These are phyloP conservation scores for Centroberyx gerrardi DNA, from an alignment of 2,797 vertebrate species.

Conservation along the genomic window DNA sequence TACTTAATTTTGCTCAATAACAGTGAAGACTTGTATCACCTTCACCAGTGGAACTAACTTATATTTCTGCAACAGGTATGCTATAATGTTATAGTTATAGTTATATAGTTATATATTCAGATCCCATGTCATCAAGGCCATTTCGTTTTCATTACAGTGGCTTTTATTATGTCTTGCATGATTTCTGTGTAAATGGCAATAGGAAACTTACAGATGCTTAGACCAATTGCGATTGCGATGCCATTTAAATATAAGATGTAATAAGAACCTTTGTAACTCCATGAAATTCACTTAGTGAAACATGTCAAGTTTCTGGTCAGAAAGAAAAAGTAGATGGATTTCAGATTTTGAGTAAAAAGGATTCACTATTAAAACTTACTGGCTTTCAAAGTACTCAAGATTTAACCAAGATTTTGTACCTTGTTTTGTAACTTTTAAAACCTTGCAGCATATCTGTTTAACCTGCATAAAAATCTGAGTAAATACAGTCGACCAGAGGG, in stretches of 20 bases:
- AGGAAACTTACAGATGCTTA: conserved; percentile 7
- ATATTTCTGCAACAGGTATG: neutral
- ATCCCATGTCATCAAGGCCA: neutral
- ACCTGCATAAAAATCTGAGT: conserved; percentile 14
- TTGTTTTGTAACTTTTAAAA: neutral
- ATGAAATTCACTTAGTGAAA: neutral
- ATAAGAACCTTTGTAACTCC: neutral
- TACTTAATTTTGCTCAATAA: neutral
- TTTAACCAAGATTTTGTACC: too few relatives aligned
- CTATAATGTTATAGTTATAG: neutral
- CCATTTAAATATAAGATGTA: conserved; percentile 2
- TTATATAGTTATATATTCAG: neutral
- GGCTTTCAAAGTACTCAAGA: neutral
- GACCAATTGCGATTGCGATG: neutral
- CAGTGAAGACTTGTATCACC: neutral
- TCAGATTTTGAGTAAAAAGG: neutral
- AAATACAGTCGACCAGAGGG: conserved; percentile 56
- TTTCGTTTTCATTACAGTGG: neutral
- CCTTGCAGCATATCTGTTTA: neutral
- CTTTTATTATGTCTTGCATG: conserved; percentile 1
- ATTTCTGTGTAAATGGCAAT: conserved; percentile 1
- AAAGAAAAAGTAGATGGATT: neutral
- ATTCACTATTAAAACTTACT: neutral
- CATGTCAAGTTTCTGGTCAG: neutral
- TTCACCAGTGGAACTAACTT: neutral